These are phyloP conservation scores for Ladona fulva DNA, from an alignment of 1,140 invertebrate genomes.

Conservation along the genomic window DNA sequence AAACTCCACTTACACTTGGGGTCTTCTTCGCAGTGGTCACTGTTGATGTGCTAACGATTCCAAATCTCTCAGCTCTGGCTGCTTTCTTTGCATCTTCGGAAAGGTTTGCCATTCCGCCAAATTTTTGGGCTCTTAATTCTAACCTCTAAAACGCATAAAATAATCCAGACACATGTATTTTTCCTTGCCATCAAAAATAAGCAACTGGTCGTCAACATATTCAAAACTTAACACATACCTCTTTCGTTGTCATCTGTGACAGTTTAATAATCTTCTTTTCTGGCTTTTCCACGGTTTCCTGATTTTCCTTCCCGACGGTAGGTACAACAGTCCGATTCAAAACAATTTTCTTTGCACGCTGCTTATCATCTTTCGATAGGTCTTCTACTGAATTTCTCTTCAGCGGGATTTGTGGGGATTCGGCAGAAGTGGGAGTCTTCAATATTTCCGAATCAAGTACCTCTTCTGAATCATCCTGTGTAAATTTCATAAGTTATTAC, in stretches of 20 bases:
- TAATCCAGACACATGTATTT: too few species aligned
- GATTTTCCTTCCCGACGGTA: slow-evolving; percentile 23
- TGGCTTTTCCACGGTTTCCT: slow-evolving; percentile 23
- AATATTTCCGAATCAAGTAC: slow-evolving; percentile 39
- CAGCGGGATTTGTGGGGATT: slow-evolving; percentile 31
- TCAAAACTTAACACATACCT: slow-evolving; percentile 35
- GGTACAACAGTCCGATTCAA: slow-evolving; percentile 45
- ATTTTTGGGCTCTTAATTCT: slow-evolving; percentile 69
- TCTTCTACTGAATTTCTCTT: slow-evolving; percentile 30
- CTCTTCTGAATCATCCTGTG: background rate
- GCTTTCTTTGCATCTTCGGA: slow-evolving; percentile 49
- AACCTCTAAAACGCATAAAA: slow-evolving; percentile 37
- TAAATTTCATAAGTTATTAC: background rate
- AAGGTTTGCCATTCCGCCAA: slow-evolving; percentile 53
- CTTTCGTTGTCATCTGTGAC: slow-evolving; percentile 51
- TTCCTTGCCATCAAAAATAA: too few species aligned
- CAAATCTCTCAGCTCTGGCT: slow-evolving; percentile 57
- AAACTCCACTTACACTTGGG: background rate
- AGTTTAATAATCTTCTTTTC: slow-evolving; percentile 50
- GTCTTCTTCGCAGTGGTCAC: background rate
- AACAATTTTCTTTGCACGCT: slow-evolving; percentile 49
- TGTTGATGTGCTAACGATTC: slow-evolving; percentile 24
- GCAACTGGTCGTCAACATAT: background rate
- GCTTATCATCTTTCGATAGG: slow-evolving; percentile 22
- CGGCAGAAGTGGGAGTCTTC: slow-evolving; percentile 34